Evolutionary conservation across 2,113 vertebrate genomes (phyloP).

Genomic region (Melospiza melodia): DNA sequence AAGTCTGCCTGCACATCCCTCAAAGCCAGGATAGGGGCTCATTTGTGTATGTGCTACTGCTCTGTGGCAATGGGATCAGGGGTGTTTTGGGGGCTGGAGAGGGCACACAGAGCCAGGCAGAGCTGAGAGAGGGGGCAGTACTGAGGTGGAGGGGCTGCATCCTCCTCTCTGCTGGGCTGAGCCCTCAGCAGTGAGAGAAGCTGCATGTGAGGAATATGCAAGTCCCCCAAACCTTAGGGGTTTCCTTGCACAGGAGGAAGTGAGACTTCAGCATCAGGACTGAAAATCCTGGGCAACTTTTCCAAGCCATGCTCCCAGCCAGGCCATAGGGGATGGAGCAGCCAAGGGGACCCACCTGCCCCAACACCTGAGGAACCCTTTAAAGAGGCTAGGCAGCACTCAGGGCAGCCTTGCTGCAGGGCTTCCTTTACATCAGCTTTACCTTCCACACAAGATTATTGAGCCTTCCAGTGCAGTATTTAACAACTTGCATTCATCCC

Average conservation of each 20-base stretch:
- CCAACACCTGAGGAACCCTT: neutral
- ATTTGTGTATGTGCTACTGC: neutral
- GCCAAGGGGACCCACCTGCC: neutral
- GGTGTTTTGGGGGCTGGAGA: neutral
- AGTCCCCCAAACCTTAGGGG: neutral
- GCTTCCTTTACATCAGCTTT: constrained; percentile 9
- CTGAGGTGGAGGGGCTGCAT: accelerated
- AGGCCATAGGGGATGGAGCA: accelerated
- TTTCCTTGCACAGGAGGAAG: neutral
- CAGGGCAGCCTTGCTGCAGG: neutral
- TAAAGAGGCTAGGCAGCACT: neutral
- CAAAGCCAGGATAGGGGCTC: neutral
- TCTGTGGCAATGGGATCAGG: neutral
- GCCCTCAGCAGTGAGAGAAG: accelerated
- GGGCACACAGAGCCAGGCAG: neutral
- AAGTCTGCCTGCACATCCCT: neutral
- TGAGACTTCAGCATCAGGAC: neutral
- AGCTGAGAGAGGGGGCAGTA: neutral
- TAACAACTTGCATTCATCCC: constrained; percentile 24
- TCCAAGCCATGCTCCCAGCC: accelerated
- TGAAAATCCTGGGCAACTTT: neutral
- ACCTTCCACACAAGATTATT: constrained; percentile 34
- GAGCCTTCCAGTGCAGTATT: constrained; percentile 26
- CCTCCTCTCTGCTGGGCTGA: neutral
- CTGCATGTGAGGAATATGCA: neutral